Percentiles rank a stretch among this genome's conserved stretches.
Evolutionary conservation across 2,113 vertebrate species (phyloP).

Genomic region (Alligator sinensis): DNA sequence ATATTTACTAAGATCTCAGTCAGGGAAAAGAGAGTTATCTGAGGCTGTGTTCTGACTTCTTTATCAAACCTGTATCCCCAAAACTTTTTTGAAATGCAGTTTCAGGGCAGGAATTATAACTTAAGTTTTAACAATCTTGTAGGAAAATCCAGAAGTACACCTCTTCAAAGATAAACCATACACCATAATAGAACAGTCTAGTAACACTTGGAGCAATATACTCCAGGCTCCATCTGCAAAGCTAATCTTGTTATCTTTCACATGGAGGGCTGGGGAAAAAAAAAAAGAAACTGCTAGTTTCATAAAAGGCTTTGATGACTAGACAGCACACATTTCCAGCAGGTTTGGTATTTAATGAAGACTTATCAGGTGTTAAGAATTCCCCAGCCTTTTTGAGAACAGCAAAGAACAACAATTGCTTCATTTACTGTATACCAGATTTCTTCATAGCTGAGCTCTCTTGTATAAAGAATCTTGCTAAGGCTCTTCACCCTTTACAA

Average conservation of each 20-base stretch:
- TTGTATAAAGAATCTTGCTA: not conserved
- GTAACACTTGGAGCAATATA: not conserved
- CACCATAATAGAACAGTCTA: not conserved
- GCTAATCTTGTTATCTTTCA: not conserved
- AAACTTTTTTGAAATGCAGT: not conserved
- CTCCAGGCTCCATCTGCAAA: not conserved
- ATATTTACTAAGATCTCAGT: not conserved
- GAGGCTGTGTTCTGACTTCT: not conserved
- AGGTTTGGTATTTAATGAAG: not conserved
- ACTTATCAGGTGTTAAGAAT: not conserved
- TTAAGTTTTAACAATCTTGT: not conserved
- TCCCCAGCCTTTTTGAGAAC: not conserved
- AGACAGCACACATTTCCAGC: not conserved
- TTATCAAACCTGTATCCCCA: not conserved
- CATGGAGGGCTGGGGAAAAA: too few relatives aligned
- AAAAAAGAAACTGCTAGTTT: not conserved
- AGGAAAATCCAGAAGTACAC: not conserved
- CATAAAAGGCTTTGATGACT: not conserved
- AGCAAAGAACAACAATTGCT: not conserved
- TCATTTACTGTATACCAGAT: too few relatives aligned
- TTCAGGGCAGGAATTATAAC: not conserved
- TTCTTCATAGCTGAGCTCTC: not conserved
- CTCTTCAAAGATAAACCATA: not conserved
- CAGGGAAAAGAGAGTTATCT: not conserved
- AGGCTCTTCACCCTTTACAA: not conserved